Percentiles rank a stretch among this genome's conserved stretches.
These are phyloP conservation scores for Eretmocerus hayati DNA, from an alignment of 2,888 invertebrate species.

Conservation along the genomic window DNA sequence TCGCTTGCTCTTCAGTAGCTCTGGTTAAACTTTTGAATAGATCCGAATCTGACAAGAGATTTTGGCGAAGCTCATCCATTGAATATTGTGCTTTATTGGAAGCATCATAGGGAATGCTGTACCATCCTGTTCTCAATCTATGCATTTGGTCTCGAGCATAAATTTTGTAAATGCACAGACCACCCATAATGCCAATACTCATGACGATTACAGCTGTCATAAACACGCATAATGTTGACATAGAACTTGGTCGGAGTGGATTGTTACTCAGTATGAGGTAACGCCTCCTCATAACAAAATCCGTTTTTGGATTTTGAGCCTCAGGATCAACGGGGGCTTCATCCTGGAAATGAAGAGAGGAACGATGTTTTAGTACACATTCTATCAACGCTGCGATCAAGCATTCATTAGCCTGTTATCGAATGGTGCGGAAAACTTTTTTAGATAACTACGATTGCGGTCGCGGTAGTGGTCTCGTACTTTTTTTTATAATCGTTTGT, in stretches of 20 bases:
- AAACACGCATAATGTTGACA: slow-evolving; percentile 62
- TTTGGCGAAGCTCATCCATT: slow-evolving; percentile 29
- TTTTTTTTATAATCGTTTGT: too few relatives aligned
- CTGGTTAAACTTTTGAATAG: slow-evolving; percentile 30
- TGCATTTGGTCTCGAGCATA: slow-evolving; percentile 58
- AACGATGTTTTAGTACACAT: too few relatives aligned
- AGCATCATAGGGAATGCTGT: slow-evolving; percentile 57
- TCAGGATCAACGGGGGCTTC: slow-evolving; percentile 46
- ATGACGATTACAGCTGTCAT: slow-evolving; percentile 66
- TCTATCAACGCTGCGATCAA: too few relatives aligned
- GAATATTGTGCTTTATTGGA: slow-evolving; percentile 31
- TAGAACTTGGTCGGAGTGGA: slow-evolving; percentile 54
- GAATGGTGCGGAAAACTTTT: too few relatives aligned
- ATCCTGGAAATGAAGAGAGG: slow-evolving; percentile 34
- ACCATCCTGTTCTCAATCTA: slow-evolving; percentile 60
- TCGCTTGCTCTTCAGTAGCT: slow-evolving; percentile 26
- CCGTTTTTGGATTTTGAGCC: slow-evolving; percentile 38
- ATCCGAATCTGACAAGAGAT: slow-evolving; percentile 31
- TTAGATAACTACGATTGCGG: too few relatives aligned
- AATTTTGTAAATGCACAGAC: slow-evolving; percentile 69
- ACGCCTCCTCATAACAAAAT: slow-evolving; percentile 37
- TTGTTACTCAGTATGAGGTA: slow-evolving; percentile 48
- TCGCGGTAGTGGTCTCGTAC: too few relatives aligned
- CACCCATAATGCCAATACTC: slow-evolving; percentile 62
- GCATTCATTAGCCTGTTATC: too few relatives aligned